A percentile compares a stretch with the other conserved stretches of the same genome.
Conservation (phyloP, 2,797 vertebrate genomes). For the Luscinia megarhynchos region DNA sequence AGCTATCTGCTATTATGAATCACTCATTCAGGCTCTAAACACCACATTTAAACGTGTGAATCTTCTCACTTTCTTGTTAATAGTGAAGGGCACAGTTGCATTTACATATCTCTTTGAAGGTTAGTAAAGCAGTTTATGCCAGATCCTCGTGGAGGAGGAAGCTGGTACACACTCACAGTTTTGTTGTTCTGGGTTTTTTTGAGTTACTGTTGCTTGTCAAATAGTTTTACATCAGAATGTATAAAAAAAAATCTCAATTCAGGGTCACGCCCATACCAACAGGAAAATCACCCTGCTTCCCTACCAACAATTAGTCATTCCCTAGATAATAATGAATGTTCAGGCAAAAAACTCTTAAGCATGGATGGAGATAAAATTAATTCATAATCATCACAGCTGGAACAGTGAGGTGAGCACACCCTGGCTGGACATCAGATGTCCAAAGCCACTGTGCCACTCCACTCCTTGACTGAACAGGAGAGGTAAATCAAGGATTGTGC, state of each 20-base stretch:
- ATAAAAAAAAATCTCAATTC: background rate
- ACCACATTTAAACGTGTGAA: background rate
- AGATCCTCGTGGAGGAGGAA: background rate
- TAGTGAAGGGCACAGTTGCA: background rate
- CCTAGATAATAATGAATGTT: background rate
- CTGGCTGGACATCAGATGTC: background rate
- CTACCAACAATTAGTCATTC: background rate
- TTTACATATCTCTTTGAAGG: background rate
- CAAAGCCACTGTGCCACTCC: background rate
- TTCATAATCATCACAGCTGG: background rate
- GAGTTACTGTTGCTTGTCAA: background rate
- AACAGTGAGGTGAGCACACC: background rate
- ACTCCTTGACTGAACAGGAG: background rate
- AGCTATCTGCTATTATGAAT: constrained; percentile 17
- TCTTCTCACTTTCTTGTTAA: constrained; percentile 38
- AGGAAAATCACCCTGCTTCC: background rate
- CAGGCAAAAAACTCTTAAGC: background rate
- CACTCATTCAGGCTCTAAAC: constrained; percentile 8
- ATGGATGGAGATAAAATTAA: background rate
- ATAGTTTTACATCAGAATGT: background rate
- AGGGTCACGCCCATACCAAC: background rate
- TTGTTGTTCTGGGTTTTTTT: background rate
- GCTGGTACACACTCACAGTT: background rate
- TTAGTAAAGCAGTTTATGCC: background rate
- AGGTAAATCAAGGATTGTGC: background rate